A percentile compares a stretch with the other conserved stretches of the same genome.
Evolutionary conservation across 30 jellyfish, hydroid and myxozoan genomes (phyloP).

Genomic region (Hydractinia echinata): DNA sequence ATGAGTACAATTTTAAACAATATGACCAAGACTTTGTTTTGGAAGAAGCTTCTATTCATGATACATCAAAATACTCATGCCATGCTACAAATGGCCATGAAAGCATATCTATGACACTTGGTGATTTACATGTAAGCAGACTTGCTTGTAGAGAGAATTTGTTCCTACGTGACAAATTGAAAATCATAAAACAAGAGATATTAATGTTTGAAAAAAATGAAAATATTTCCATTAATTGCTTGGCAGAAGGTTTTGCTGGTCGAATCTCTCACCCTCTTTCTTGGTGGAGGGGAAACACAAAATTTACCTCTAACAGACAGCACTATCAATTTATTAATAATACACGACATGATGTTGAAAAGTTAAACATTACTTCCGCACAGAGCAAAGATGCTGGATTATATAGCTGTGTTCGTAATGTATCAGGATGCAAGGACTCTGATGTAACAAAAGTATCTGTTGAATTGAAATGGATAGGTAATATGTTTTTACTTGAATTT

Average conservation of each 20-base stretch:
- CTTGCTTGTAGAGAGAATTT: not conserved
- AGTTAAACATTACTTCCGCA: not conserved
- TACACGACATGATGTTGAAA: not conserved
- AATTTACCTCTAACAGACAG: not conserved
- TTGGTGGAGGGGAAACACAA: not conserved
- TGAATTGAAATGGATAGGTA: not conserved
- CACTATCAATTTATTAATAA: too few relatives aligned
- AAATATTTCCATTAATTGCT: constrained; percentile 4
- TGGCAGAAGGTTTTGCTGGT: not conserved
- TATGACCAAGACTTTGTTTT: not conserved
- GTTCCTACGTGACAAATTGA: not conserved
- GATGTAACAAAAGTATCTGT: not conserved
- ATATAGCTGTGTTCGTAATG: not conserved
- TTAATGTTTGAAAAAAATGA: constrained; percentile 2
- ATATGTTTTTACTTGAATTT: too few relatives aligned
- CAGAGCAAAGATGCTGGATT: not conserved
- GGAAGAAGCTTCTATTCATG: not conserved
- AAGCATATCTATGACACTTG: not conserved
- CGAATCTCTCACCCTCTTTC: not conserved
- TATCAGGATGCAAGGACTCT: not conserved
- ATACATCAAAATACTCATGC: not conserved
- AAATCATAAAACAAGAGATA: not conserved
- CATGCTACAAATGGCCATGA: not conserved
- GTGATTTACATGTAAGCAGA: not conserved
- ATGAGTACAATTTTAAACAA: not conserved